Conservation (phyloP, 1,140 invertebrate species). For the Drosophila pseudoananassae region DNA sequence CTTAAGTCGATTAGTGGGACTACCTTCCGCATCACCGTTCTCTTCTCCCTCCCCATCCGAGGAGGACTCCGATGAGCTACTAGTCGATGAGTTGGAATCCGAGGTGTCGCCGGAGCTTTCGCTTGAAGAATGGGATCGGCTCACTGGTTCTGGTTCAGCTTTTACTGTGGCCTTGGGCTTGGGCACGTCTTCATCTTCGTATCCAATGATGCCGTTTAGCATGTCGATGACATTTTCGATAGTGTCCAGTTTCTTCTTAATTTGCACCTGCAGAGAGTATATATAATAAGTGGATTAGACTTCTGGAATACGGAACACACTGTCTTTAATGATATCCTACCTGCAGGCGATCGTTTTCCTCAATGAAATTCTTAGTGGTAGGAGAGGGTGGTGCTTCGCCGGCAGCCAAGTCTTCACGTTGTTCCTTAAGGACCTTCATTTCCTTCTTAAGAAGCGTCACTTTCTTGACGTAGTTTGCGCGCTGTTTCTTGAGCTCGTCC, state of each 20-base stretch:
- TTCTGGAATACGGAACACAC: not conserved
- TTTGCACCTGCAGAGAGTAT: slow-evolving; percentile 87
- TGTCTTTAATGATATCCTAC: slow-evolving; percentile 78
- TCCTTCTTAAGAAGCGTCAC: slow-evolving; percentile 89
- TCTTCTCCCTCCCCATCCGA: slow-evolving; percentile 59
- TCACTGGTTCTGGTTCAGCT: slow-evolving; percentile 12
- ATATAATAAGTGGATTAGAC: not conserved
- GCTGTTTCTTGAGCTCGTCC: slow-evolving; percentile 90
- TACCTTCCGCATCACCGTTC: slow-evolving; percentile 33
- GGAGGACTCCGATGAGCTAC: slow-evolving; percentile 55
- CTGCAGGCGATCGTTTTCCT: slow-evolving; percentile 92
- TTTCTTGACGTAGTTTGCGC: slow-evolving; percentile 91
- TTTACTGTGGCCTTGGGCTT: slow-evolving; percentile 34
- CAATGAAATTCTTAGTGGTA: slow-evolving; percentile 89
- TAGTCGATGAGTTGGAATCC: slow-evolving; percentile 53
- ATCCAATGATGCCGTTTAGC: slow-evolving; percentile 90
- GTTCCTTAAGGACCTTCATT: slow-evolving; percentile 90
- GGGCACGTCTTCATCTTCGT: slow-evolving; percentile 63
- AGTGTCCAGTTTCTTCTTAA: slow-evolving; percentile 92
- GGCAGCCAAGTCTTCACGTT: slow-evolving; percentile 88
- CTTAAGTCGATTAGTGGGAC: slow-evolving; percentile 79
- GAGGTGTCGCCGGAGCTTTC: slow-evolving; percentile 63
- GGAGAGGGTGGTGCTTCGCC: slow-evolving; percentile 86
- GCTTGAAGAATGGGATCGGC: slow-evolving; percentile 44
- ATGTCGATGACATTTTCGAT: slow-evolving; percentile 93